phyloP scores from a whole-genome alignment of 2,888 invertebrate genomes.

The Tinea semifulvella region DNA sequence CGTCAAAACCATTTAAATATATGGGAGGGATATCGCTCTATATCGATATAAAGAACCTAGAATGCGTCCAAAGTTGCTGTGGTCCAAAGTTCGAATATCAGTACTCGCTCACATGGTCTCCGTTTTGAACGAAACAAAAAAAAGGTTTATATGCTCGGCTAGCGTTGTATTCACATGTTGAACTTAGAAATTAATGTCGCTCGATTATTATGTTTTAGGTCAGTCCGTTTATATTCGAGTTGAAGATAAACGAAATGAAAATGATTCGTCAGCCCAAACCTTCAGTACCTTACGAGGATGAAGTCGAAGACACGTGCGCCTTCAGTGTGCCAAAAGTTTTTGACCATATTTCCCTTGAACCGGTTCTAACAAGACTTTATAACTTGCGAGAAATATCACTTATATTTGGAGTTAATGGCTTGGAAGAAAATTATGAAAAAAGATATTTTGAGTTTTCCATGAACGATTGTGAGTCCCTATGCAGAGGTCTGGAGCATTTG shows the following conservation, averaged over 20 bases:
- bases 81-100: too few relatives aligned
- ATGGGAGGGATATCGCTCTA: too few relatives aligned
- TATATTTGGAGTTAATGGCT: slow-evolving; percentile 49
- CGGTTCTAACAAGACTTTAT: slow-evolving; percentile 58
- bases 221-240: slow-evolving; percentile 57
- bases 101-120: too few relatives aligned
- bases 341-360: slow-evolving; percentile 68
- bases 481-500: slow-evolving; percentile 56
- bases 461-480: slow-evolving; percentile 66
- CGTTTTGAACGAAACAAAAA: too few relatives aligned
- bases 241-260: slow-evolving; percentile 61
- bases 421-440: slow-evolving; percentile 61
- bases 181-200: background rate
- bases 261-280: slow-evolving; percentile 59
- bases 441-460: slow-evolving; percentile 70
- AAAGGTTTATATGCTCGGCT: too few relatives aligned
- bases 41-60: too few relatives aligned
- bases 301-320: slow-evolving; percentile 42
- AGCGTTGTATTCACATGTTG: too few relatives aligned
- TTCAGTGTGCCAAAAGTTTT: slow-evolving; percentile 46
- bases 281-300: slow-evolving; percentile 30
- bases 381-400: slow-evolving; percentile 60
- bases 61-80: too few relatives aligned
- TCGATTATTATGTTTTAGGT: slow-evolving; percentile 28
- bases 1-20: too few relatives aligned